Evolutionary conservation across 1,140 invertebrate genomes (phyloP), one percentile per base, ranked within the genome.

Genomic region (Lysiphlebus fabarum): DNA sequence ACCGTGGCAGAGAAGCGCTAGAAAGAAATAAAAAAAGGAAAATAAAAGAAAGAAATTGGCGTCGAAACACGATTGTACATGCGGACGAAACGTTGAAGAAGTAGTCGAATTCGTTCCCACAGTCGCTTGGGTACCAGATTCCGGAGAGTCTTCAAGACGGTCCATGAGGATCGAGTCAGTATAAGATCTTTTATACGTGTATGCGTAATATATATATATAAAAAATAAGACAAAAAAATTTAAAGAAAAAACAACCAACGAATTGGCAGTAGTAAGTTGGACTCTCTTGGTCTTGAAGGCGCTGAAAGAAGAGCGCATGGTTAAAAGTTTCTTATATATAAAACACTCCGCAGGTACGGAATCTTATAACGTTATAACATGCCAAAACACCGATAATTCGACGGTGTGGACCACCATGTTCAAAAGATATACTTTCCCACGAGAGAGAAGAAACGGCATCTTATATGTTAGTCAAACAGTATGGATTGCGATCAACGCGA

Each of bases 301-400:
- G 44, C 42, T 50, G 37, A 8, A 60, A 41, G 54, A 44, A 58
- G 51, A 53, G 53, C 17, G 17, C 17, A 26, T 4, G 17, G 17
- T 26, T 26, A 26, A 26, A 26, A 4, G 17, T 26, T 26, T 26
- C 17, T 26, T 26, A 26, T 26, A 26, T 26, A 26, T 26, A 26
- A 26, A 26, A 26, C 17, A 26, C 17, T 26, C 17, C 17, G 17
- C 17, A 26, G 17, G 47, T 58, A 62, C 42, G 48, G 62, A 64
- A 66, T 68, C 69, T 71, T 76, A 71, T 74, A 78, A 78, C 76
- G 77, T 71, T 76, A 71, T 74, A 78, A 78, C 76, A 78, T 76
- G 76, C 76, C 75, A 78, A 78, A 79, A 78, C 73, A 74, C 66
- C 76, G 76, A 79, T 79, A 77, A 78, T 76, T 77, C 76, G 77